Evolutionary conservation across 2,888 invertebrate genomes (phyloP).

Genomic region (Drosophila infuscata): DNA sequence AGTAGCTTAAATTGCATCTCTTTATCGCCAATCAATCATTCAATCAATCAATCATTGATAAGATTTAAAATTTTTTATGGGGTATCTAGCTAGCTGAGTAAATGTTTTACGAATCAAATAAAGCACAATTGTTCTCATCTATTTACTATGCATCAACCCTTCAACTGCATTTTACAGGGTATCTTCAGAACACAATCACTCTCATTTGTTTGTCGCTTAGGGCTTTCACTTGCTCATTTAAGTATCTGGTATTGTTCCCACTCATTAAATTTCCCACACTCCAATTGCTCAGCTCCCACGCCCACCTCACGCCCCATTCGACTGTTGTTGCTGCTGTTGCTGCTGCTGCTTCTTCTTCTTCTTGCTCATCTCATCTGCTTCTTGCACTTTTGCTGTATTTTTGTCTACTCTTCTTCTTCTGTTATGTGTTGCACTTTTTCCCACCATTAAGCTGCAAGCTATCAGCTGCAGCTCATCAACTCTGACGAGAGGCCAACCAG

Average conservation of each 20-base stretch:
- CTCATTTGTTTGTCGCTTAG: neutral
- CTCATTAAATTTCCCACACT: slow-evolving; percentile 78
- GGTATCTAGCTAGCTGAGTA: neutral
- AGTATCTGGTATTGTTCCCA: slow-evolving; percentile 52
- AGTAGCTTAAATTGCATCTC: neutral
- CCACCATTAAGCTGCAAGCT: slow-evolving; percentile 73
- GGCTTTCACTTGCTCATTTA: slow-evolving; percentile 39
- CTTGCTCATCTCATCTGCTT: slow-evolving; percentile 1
- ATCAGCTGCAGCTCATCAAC: slow-evolving; percentile 76
- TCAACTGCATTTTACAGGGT: neutral
- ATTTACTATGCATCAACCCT: neutral
- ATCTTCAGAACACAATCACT: slow-evolving; percentile 4
- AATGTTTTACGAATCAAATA: neutral
- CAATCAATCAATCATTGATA: neutral
- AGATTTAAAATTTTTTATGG: neutral
- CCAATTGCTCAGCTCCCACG: slow-evolving; percentile 51
- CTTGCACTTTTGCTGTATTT: slow-evolving; percentile 3
- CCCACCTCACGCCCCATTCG: slow-evolving; percentile 31
- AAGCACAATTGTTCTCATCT: neutral
- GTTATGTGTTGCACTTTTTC: slow-evolving; percentile 54
- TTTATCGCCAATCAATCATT: neutral
- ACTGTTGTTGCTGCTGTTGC: neutral
- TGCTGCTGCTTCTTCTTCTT: neutral
- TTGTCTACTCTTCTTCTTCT: slow-evolving; percentile 8
- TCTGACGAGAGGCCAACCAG: slow-evolving; percentile 56